These are phyloP conservation scores for Balearica regulorum DNA, from an alignment of 2,797 vertebrate species.

Conservation along the genomic window DNA sequence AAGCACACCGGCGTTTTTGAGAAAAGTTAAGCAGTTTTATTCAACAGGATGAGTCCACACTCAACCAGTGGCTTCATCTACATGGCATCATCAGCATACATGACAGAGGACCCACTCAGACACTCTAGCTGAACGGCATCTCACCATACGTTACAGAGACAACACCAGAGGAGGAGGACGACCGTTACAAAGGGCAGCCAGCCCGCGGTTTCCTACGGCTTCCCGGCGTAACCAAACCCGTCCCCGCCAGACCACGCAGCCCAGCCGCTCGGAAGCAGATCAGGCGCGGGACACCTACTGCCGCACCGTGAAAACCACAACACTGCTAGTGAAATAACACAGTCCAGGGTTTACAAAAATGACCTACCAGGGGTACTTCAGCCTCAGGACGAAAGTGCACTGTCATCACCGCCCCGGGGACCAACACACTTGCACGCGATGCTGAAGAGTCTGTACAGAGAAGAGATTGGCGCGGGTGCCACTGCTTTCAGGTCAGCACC, in stretches of 20 bases:
- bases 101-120: slow-evolving; percentile 85
- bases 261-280: slow-evolving; percentile 69
- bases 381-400: slow-evolving; percentile 64
- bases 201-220: slow-evolving; percentile 46
- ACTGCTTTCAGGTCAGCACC: background rate
- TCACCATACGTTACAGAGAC: slow-evolving; percentile 82
- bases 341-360: slow-evolving; percentile 53
- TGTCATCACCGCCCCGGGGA: background rate
- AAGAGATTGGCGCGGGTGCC: background rate
- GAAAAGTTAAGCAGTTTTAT: slow-evolving; percentile 89
- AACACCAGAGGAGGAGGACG: slow-evolving; percentile 72
- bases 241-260: background rate
- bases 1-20: slow-evolving; percentile 46
- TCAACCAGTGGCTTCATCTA: slow-evolving; percentile 85
- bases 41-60: slow-evolving; percentile 86
- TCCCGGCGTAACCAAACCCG: slow-evolving; percentile 35
- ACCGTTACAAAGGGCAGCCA: slow-evolving; percentile 62
- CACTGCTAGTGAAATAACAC: slow-evolving; percentile 64
- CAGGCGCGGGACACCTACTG: slow-evolving; percentile 54
- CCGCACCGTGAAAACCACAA: slow-evolving; percentile 71
- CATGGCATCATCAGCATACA: slow-evolving; percentile 79
- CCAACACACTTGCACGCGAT: background rate
- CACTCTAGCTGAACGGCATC: slow-evolving; percentile 82
- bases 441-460: background rate
- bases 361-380: slow-evolving; percentile 33